Evolutionary conservation across 2,113 vertebrate genomes (phyloP).

Genomic region (Percopsis transmontana): DNA sequence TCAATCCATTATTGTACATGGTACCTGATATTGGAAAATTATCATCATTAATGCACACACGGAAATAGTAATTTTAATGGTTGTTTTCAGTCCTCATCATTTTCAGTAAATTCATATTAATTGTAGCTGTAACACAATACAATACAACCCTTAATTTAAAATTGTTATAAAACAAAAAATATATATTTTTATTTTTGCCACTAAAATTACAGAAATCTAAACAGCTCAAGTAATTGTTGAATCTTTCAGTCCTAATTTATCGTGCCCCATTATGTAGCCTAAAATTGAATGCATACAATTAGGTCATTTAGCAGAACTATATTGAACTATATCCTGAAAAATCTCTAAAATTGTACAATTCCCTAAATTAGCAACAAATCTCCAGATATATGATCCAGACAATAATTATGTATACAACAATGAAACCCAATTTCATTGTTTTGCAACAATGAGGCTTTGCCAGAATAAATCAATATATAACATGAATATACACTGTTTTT

Average conservation of each 20-base stretch:
- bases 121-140: too few relatives aligned
- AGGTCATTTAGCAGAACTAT: conserved; percentile 71
- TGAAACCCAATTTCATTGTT: conserved; percentile 61
- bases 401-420: conserved; percentile 68
- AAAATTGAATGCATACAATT: conserved; percentile 70
- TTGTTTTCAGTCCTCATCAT: too few relatives aligned
- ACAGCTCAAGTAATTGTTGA: conserved; percentile 62
- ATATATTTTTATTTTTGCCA: conserved; percentile 19
- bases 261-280: conserved; percentile 50
- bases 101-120: too few relatives aligned
- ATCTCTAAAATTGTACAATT: conserved; percentile 55
- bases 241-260: conserved; percentile 50
- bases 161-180: too few relatives aligned
- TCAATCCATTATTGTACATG: too few relatives aligned
- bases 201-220: conserved; percentile 49
- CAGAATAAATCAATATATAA: conserved; percentile 16
- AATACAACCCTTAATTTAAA: too few relatives aligned
- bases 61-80: too few relatives aligned
- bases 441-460: conserved; percentile 40
- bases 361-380: conserved; percentile 79
- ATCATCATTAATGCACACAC: too few relatives aligned
- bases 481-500: conserved; percentile 24
- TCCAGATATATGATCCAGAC: conserved; percentile 63
- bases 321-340: conserved; percentile 64
- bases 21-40: too few relatives aligned